Percentiles rank a stretch among this genome's conserved stretches.
Conservation (phyloP, 1,140 invertebrate species). For the Gryllus bimaculatus region DNA sequence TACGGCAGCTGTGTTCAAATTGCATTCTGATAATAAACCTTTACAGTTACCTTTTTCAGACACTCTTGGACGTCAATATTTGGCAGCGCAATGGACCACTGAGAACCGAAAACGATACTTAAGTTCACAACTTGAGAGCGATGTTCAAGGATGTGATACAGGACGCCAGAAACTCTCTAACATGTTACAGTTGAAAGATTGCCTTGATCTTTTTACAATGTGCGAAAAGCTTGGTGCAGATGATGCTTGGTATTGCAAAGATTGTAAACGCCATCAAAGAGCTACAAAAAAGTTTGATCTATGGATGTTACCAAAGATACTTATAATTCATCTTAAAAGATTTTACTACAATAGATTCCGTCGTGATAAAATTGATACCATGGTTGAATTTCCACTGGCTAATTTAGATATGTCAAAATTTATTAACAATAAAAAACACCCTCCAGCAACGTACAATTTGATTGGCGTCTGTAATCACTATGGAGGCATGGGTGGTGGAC, state of each 20-base stretch:
- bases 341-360: conserved; percentile 38
- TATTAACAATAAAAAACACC: conserved; percentile 27
- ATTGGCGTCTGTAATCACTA: conserved; percentile 47
- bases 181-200: conserved; percentile 22
- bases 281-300: conserved; percentile 40
- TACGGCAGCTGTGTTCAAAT: not conserved
- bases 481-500: conserved; percentile 42
- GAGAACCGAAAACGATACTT: not conserved
- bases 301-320: conserved; percentile 36
- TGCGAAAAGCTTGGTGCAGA: conserved; percentile 25
- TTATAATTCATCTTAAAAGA: conserved; percentile 42
- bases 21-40: not conserved
- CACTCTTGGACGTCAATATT: conserved; percentile 11
- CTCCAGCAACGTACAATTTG: conserved; percentile 40
- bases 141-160: not conserved
- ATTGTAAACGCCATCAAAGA: conserved; percentile 37
- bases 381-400: conserved; percentile 42
- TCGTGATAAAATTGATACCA: conserved; percentile 43
- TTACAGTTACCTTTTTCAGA: not conserved
- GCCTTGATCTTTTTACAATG: conserved; percentile 24
- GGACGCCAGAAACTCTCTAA: not conserved
- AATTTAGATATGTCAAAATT: conserved; percentile 38
- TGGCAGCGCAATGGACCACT: conserved; percentile 8
- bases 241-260: conserved; percentile 26
- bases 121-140: not conserved